A percentile compares a stretch with the other conserved stretches of the same genome.
Evolutionary conservation across 2,113 vertebrate species (phyloP).

Genomic region (Lipotes vexillifer): DNA sequence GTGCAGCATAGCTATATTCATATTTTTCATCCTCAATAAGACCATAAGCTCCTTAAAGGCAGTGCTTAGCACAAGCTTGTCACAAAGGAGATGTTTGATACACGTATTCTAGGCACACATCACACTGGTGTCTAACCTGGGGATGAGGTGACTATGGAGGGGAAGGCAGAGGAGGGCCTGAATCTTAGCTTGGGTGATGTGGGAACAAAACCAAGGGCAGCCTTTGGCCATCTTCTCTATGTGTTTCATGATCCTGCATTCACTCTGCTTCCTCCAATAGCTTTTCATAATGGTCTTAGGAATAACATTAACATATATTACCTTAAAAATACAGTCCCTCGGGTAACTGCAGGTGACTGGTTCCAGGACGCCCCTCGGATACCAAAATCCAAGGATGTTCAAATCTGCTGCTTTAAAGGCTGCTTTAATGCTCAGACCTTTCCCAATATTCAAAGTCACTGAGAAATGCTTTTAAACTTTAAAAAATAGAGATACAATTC

Average conservation of each 20-base stretch:
- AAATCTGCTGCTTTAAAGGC: background rate
- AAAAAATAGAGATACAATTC: conserved; percentile 16
- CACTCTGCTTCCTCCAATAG: background rate
- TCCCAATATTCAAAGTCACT: conserved; percentile 2
- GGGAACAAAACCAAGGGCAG: background rate
- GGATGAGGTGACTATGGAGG: background rate
- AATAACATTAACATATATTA: background rate
- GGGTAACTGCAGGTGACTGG: too few relatives aligned
- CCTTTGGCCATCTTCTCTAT: background rate
- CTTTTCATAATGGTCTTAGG: background rate
- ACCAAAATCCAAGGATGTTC: too few relatives aligned
- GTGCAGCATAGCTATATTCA: background rate
- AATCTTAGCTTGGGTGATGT: background rate
- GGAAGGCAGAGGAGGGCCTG: background rate
- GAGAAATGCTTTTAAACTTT: conserved; percentile 26
- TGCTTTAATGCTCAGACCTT: background rate
- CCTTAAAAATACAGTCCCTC: background rate
- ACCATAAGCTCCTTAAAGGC: background rate
- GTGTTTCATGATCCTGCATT: background rate
- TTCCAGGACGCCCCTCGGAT: too few relatives aligned
- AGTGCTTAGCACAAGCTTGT: background rate
- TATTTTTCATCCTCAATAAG: background rate
- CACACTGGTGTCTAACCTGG: too few relatives aligned
- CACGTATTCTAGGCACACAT: background rate
- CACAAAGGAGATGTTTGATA: background rate